Evolutionary conservation across 2,888 invertebrate species (phyloP), one percentile per base, ranked within the genome.

Genomic region (Xestia xanthographa): DNA sequence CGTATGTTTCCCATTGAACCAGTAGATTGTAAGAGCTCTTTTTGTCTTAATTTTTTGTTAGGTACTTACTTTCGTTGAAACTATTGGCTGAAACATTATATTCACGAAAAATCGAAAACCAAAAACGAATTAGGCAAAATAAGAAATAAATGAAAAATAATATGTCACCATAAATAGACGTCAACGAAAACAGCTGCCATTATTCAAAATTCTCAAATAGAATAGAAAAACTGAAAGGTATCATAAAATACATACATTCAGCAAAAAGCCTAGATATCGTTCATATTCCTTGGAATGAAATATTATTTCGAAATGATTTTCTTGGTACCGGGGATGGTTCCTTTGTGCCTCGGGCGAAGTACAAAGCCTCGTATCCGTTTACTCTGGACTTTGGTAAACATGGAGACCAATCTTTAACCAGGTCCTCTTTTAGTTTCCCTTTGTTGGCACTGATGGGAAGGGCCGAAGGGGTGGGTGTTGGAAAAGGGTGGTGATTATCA

Each of bases 391-490:
- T 67, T 12, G 45, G 62, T 45, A 67, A 72, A 80, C 11, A 34
- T 26, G 20, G 1, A 41, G 26, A 63, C 9, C 4, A 67, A 50
- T 84, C 56, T 66, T 20, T 58, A 43, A 34, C 14, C 20, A 62
- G 66, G 43, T 48, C 41, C 29, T 67, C 29, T 58, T 34, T 72
- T 58, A 66, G 43, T 56, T 66, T 58, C 12, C 11, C 38, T 50
- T 78, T 79, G 22, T 82, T 9, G 14, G 8, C 29, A 65, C 43
- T 48, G 63, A 79, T 72, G 83, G 60, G 5, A 34, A 20, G n/a
- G n/a, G n/a, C n/a, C n/a, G n/a, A n/a, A n/a, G 29, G 29, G 20
- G 11, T 20, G 20, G 60, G 9, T 60, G 34, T 34, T 60, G 20
- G 5, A 60, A 58, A 41, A 26, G 58, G 41, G 14, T 48, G 48